Percentiles rank a stretch among this genome's conserved stretches.
These are phyloP conservation scores for Prochilodus magdalenae DNA, from an alignment of 2,113 vertebrate genomes.

Conservation along the genomic window DNA sequence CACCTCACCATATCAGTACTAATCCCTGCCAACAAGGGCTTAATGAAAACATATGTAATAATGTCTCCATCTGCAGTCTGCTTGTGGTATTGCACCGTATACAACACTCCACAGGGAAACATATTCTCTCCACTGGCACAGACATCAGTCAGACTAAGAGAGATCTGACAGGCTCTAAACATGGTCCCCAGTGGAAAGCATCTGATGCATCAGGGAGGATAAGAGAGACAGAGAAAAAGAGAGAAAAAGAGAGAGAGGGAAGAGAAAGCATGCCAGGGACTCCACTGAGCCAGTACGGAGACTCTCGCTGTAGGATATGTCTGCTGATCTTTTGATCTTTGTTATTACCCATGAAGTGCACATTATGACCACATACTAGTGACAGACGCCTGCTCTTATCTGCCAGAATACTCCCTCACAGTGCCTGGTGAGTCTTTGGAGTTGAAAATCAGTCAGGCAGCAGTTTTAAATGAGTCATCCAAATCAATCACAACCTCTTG, in stretches of 20 bases:
- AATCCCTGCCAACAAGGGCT: no score
- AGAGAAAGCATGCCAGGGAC: conserved; percentile 13
- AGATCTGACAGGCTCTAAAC: conserved; percentile 50
- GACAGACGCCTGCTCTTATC: conserved; percentile 17
- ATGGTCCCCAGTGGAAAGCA: conserved; percentile 19
- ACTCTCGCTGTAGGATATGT: conserved; percentile 29
- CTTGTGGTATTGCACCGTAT: conserved; percentile 45
- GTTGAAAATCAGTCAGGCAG: neutral
- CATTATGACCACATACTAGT: conserved; percentile 23
- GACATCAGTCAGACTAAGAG: conserved; percentile 51
- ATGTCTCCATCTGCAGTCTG: conserved; percentile 67
- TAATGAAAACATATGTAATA: conserved; percentile 20
- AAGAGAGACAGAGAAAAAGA: neutral
- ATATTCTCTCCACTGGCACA: conserved; percentile 34
- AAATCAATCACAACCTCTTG: conserved; percentile 4
- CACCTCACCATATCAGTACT: no score
- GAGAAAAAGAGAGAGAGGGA: neutral
- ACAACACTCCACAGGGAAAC: neutral
- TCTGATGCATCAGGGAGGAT: conserved; percentile 3
- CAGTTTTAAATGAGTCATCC: conserved; percentile 14
- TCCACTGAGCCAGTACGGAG: conserved; percentile 21
- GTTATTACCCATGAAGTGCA: conserved; percentile 27
- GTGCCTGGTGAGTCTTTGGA: conserved; percentile 11
- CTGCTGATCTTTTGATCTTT: conserved; percentile 39
- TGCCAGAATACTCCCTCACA: conserved; percentile 1